Percentiles rank a stretch among this genome's conserved stretches.
These are phyloP conservation scores for Odocoileus hemionus DNA, from an alignment of 2,113 vertebrate species.

Conservation along the genomic window DNA sequence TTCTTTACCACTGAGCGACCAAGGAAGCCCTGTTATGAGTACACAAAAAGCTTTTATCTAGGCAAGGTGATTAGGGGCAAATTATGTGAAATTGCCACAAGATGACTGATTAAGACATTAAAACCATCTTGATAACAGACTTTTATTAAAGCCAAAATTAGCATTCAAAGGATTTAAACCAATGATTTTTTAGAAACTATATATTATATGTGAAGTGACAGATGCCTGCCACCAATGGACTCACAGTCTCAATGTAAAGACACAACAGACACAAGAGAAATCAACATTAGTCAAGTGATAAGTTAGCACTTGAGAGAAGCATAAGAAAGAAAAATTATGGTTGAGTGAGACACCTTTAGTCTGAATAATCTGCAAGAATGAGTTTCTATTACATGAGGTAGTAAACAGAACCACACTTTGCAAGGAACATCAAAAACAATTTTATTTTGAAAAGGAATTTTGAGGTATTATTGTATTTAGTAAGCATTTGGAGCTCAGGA, in stretches of 20 bases:
- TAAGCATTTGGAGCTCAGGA: not conserved
- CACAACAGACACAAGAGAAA: not conserved
- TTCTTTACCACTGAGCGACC: not conserved
- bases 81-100: not conserved
- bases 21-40: not conserved
- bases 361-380: not conserved
- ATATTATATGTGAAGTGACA: not conserved
- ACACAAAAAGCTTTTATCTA: not conserved
- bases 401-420: not conserved
- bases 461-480: not conserved
- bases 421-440: not conserved
- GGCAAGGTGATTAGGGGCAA: not conserved
- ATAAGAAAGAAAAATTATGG: not conserved
- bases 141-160: not conserved
- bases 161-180: not conserved
- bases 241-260: not conserved
- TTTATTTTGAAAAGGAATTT: not conserved
- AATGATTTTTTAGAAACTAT: not conserved
- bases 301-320: not conserved
- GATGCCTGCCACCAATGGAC: not conserved
- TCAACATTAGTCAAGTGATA: not conserved
- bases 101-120: not conserved
- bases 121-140: not conserved
- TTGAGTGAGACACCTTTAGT: not conserved
- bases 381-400: not conserved